Evolutionary conservation across 2,113 vertebrate species (phyloP), one percentile per base, ranked within the genome.

Genomic region (Arenaria interpres): DNA sequence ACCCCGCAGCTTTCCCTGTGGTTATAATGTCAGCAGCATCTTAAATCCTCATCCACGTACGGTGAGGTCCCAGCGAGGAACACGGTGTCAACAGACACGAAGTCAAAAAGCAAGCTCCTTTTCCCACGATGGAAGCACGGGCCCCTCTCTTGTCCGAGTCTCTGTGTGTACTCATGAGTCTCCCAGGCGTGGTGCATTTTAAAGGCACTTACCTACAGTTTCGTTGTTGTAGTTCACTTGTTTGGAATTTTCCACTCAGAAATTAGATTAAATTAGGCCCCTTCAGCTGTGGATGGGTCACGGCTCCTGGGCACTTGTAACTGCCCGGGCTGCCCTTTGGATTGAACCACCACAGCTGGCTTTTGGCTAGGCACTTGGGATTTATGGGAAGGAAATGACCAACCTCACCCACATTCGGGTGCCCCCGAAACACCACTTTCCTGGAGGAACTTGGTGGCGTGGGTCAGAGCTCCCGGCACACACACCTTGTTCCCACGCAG

Each of bases 231-330:
- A 50, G 53, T 66, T 91, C 66, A 53, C 16, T 68, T 76, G 22
- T 83, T 79, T 73, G 66, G 53, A 92, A 93, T 88, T 89, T 89
- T 89, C 78, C 71, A 66, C 71, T 82, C 32, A n/a, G 60, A 95
- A 86, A 41, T 59, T 3, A 37, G 64, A 33, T 33, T 2, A 82
- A 78, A 91, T 74, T 45, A 32, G 45, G 35, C 32, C 30, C 30
- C n/a, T 81, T 75, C 57, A 68, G 77, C 87, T 75, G 21, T 16
- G 53, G 39, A 22, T 35, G 45, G 62, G 33, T 54, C 2, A 2
- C 8, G 6, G 33, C 74, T 88, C 69, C 50, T 32, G 21, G 43
- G 59, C 37, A 82, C 66, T 37, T 86, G 19, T 8, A 83, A 14
- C 43, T 33, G 64, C 60, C 51, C 27, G 33, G 56, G 23, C 21